phyloP scores from a whole-genome alignment of 2,797 vertebrate genomes.

The Rhynchotus rufescens region DNA sequence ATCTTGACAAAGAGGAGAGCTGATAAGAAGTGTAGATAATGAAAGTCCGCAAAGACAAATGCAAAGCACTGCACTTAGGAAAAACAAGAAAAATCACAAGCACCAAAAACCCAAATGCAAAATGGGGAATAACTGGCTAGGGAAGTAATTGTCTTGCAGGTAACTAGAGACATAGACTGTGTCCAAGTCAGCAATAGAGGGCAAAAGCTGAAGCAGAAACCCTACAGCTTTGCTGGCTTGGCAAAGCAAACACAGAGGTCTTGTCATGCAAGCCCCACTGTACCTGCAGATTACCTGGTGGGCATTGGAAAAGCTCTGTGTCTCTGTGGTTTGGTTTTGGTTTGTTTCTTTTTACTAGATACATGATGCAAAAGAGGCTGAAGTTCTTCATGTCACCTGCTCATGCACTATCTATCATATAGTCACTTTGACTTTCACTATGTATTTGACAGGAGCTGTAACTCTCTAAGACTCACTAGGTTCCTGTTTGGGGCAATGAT shows the following conservation, averaged over 20 bases:
- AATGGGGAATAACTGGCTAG: neutral
- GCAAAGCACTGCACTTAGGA: neutral
- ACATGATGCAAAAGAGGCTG: neutral
- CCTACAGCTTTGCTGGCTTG: neutral
- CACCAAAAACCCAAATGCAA: neutral
- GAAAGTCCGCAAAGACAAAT: neutral
- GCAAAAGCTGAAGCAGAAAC: neutral
- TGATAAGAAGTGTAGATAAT: neutral
- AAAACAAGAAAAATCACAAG: neutral
- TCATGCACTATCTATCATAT: neutral
- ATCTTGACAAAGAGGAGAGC: neutral
- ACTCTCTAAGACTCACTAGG: neutral
- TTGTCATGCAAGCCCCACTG: neutral
- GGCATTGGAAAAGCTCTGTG: no score
- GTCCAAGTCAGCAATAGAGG: neutral
- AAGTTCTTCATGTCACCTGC: neutral
- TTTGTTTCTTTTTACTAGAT: neutral
- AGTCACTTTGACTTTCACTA: neutral
- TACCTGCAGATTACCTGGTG: neutral
- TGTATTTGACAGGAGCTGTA: neutral
- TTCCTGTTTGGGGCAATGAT: neutral
- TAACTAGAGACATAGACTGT: neutral
- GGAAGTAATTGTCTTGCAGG: neutral
- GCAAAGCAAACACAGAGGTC: neutral
- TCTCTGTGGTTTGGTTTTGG: no score